Percentiles rank a stretch among this genome's conserved stretches.
Conservation (phyloP, 2,113 vertebrate genomes). For the Pipa parva region DNA sequence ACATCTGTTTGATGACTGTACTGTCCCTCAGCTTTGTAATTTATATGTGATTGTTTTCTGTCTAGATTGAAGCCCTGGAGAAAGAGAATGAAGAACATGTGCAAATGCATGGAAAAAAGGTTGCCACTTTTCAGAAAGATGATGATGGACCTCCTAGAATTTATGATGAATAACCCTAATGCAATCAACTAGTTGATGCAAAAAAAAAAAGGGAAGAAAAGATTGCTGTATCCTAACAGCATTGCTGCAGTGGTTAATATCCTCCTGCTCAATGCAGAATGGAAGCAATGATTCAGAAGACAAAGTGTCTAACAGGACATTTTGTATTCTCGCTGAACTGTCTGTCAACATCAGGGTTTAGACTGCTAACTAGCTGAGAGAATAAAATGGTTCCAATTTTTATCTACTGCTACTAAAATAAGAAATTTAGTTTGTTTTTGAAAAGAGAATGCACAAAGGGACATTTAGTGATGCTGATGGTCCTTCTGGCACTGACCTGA, state of each 20-base stretch:
- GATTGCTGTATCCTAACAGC: conserved; percentile 34
- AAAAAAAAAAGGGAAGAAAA: neutral
- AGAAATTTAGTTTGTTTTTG: too few relatives aligned
- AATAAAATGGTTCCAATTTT: conserved; percentile 57
- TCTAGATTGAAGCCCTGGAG: conserved; percentile 87
- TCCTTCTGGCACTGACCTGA: too few relatives aligned
- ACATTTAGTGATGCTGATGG: neutral
- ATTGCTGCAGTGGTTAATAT: conserved; percentile 47
- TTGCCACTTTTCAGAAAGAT: conserved; percentile 50
- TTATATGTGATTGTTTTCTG: conserved; percentile 5
- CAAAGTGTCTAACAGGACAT: conserved; percentile 49
- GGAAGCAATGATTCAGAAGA: conserved; percentile 47
- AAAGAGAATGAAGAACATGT: conserved; percentile 92
- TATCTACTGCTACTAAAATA: conserved; percentile 17
- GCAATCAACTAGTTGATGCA: neutral
- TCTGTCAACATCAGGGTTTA: conserved; percentile 42
- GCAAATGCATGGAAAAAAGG: conserved; percentile 80
- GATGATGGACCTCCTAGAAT: conserved; percentile 67
- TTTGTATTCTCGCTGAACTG: conserved; percentile 51
- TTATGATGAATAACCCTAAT: conserved; percentile 55
- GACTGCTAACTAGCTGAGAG: conserved; percentile 48
- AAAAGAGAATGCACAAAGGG: too few relatives aligned
- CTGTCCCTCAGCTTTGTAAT: neutral
- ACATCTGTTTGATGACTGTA: too few relatives aligned
- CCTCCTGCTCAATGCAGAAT: conserved; percentile 42